Base-by-base conservation (phyloP, 2,888 invertebrate genomes). In the Andrena flavipes region DNA sequence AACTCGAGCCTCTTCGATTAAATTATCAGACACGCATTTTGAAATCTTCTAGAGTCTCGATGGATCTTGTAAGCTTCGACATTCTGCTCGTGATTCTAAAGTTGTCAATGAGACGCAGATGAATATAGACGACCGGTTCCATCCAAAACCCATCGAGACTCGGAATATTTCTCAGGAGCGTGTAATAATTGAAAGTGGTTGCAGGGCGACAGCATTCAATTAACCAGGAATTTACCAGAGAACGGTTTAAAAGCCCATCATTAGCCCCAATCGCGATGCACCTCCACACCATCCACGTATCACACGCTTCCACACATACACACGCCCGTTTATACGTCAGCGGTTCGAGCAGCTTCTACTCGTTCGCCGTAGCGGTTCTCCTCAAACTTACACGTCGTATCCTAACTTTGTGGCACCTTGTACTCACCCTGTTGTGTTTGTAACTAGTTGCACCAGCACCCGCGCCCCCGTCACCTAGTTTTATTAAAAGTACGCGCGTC, bases 371-470 rank as follows among this genome's bases (percentile, higher is more conserved):
- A 49, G 30, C 82, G 26, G 67, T 65, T 71, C 42, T 82, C 67
- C 65, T 62, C 63, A 20, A 62, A 76, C 60, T 29, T 76, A 51
- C 30, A 64, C 76, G 35, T 51, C 75, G 82, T 79, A 71, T 84
- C 82, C 71, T 82, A 84, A 84, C 83, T 75, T 74, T 68, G 67
- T 70, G 73, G 42, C 76, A 83, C 76, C 76, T 42, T 42, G 64
- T 65, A 67, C 76, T 69, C 65, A 81, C 56, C 75, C 67, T 35
- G 78, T 78, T 82, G 82, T 56, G 56, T 56, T 51, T 75, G 75
- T 84, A 72, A 82, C 78, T 78, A 82, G 70, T 59, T 49, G 74
- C 82, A 82, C 78, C 56, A 26, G 42, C 51, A 62, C 54, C 49
- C 68, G 59, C 65, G 65, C 62, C 8, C 49, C 69, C 71, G 13